A percentile compares a stretch with the other conserved stretches of the same genome.
These are phyloP conservation scores for Diachasmimorpha longicaudata DNA, from an alignment of 1,140 invertebrate species.

Conservation along the genomic window DNA sequence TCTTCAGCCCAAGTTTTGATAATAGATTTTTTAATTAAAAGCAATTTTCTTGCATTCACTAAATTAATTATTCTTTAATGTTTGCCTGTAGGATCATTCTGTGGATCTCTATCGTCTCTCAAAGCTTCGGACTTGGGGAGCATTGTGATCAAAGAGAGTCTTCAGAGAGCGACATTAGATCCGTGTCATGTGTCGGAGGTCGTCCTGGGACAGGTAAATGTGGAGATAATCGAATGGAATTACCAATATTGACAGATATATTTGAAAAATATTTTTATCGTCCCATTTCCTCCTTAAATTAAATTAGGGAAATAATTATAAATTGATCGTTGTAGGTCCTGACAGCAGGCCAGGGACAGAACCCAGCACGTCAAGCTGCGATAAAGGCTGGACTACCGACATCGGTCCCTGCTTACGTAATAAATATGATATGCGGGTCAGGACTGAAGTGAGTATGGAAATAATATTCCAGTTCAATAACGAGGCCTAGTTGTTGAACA, in stretches of 20 bases:
- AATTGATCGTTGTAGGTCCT: conserved; percentile 64
- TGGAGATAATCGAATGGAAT: too few species aligned
- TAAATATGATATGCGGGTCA: conserved; percentile 89
- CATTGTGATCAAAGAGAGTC: conserved; percentile 76
- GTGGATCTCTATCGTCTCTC: conserved; percentile 72
- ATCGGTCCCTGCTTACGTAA: conserved; percentile 73
- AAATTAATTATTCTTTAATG: not conserved
- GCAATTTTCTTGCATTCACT: too few species aligned
- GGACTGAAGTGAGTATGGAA: conserved; percentile 72
- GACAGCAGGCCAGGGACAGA: conserved; percentile 80
- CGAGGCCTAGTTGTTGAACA: not conserved
- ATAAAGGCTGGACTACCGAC: conserved; percentile 79
- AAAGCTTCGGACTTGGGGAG: conserved; percentile 78
- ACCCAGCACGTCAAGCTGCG: conserved; percentile 83
- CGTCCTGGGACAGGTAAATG: conserved; percentile 82
- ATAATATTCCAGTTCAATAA: not conserved
- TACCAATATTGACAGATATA: too few species aligned
- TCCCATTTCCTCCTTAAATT: too few species aligned
- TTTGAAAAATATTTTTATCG: too few species aligned
- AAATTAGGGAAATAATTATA: too few species aligned
- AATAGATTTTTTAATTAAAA: too few species aligned
- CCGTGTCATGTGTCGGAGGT: conserved; percentile 79
- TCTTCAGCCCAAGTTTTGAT: too few species aligned
- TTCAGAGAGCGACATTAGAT: conserved; percentile 69
- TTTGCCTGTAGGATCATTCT: conserved; percentile 69